Base-by-base conservation (phyloP, 2,888 invertebrate species). In the Nemurella pictetii region DNA sequence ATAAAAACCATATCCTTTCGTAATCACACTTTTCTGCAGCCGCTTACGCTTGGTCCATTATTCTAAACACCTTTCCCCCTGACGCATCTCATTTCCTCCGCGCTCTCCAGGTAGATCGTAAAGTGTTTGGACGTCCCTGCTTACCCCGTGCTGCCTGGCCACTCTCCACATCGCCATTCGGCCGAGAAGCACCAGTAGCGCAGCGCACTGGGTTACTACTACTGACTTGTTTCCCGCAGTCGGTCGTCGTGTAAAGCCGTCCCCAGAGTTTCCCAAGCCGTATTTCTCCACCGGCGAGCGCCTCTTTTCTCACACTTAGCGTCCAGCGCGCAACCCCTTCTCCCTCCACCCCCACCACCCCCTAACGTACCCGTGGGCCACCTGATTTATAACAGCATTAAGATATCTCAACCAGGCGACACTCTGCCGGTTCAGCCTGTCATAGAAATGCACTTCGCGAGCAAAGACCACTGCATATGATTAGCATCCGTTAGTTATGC, bases 331-430 rank as follows among this genome's bases (percentile, higher is more conserved):
- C n/a, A n/a, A n/a, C n/a, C n/a, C n/a, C n/a, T n/a, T n/a, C n/a
- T n/a, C n/a, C 30, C 75, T 75, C 30, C 74, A 9, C 25, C 29
- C 83, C 29, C 3, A 32, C n/a, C n/a, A 83, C 36, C 28, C 25
- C n/a, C n/a, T n/a, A n/a, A 27, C 27, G 28, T 26, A 12, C 75
- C 5, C 20, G 9, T 15, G 20, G 30, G n/a, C 74, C 5, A 2
- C 7, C 75, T 84, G 84, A 84, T 84, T 84, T 84, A 84, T 84
- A 36, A 27, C 29, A 30, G 84, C 84, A 84, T 84, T 84, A 84
- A 82, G 84, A 82, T 81, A 82, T 84, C 84, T 82, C 29, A 75
- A 12, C 28, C 27, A n/a, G n/a, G n/a, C n/a, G 15, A 27, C 26
- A 75, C 20, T n/a, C 27, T 7, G 26, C 26, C 28, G 29, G 28